Evolutionary conservation across 1,140 invertebrate genomes (phyloP).

Genomic region (Battus philenor): DNA sequence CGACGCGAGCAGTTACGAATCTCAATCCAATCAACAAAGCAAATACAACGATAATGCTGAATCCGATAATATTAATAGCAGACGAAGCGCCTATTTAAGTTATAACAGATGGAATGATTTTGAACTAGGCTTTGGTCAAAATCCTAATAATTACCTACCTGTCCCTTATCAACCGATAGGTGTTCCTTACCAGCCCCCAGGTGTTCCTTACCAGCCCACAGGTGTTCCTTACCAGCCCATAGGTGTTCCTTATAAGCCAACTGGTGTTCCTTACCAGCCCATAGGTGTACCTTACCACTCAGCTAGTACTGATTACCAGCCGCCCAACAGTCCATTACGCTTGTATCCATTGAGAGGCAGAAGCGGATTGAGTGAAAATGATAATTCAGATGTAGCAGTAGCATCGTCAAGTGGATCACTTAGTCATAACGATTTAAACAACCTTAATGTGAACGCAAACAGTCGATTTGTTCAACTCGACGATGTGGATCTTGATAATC

Average conservation of each 20-base stretch:
- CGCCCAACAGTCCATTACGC: background rate
- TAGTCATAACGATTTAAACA: background rate
- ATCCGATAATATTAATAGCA: background rate
- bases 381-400: background rate
- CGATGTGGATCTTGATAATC: background rate
- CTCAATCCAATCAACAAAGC: background rate
- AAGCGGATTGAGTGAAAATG: conserved; percentile 1
- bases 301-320: too few species aligned
- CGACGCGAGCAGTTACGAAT: background rate
- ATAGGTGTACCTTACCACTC: too few species aligned
- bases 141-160: too few species aligned
- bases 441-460: background rate
- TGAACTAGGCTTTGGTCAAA: background rate
- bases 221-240: too few species aligned
- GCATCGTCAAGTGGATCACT: background rate
- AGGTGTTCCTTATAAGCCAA: too few species aligned
- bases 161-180: background rate
- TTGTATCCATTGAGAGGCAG: background rate
- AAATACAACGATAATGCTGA: background rate
- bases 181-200: background rate
- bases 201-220: background rate
- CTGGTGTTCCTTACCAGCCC: too few species aligned
- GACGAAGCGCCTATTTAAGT: background rate
- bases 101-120: background rate
- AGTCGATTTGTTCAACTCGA: background rate